These are phyloP conservation scores for Chaenogobius annularis DNA, from an alignment of 2,113 vertebrate species.

Conservation along the genomic window DNA sequence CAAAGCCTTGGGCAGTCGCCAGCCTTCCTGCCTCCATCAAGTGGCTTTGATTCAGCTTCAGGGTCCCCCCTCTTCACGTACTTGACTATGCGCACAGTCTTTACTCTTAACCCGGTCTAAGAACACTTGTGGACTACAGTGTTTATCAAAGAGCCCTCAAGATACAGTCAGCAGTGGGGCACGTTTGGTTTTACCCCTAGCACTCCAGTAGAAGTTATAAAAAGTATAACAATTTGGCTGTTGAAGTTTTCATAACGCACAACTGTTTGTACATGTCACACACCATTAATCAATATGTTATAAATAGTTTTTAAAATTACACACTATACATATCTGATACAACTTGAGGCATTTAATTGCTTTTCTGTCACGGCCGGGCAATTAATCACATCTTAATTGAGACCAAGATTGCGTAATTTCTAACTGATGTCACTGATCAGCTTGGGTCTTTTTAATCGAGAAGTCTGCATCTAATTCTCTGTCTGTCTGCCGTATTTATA, in stretches of 20 bases:
- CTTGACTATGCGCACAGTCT: constrained; percentile 14
- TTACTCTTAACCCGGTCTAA: constrained; percentile 8
- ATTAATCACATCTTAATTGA: too few relatives aligned
- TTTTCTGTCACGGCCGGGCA: neutral
- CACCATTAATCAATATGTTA: too few relatives aligned
- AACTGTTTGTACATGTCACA: neutral
- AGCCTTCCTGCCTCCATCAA: constrained; percentile 54
- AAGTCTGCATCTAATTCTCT: too few relatives aligned
- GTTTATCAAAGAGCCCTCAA: constrained; percentile 19
- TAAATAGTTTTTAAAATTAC: too few relatives aligned
- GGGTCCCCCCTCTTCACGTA: constrained; percentile 25
- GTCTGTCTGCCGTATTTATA: too few relatives aligned
- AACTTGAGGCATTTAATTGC: neutral
- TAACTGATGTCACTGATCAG: too few relatives aligned
- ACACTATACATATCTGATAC: neutral
- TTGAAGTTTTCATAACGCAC: neutral
- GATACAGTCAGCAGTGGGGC: constrained; percentile 12
- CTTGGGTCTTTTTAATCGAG: too few relatives aligned
- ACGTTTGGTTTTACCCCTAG: constrained; percentile 12
- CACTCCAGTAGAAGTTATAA: neutral
- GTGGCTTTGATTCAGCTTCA: constrained; percentile 48
- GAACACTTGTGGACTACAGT: constrained; percentile 6
- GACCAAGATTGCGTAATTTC: too few relatives aligned
- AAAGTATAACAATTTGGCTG: neutral
- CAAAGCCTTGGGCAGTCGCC: constrained; percentile 39